Percentiles rank a stretch among this genome's conserved stretches.
Conservation (phyloP, 2,888 invertebrate species). For the Drosophila rubida region DNA sequence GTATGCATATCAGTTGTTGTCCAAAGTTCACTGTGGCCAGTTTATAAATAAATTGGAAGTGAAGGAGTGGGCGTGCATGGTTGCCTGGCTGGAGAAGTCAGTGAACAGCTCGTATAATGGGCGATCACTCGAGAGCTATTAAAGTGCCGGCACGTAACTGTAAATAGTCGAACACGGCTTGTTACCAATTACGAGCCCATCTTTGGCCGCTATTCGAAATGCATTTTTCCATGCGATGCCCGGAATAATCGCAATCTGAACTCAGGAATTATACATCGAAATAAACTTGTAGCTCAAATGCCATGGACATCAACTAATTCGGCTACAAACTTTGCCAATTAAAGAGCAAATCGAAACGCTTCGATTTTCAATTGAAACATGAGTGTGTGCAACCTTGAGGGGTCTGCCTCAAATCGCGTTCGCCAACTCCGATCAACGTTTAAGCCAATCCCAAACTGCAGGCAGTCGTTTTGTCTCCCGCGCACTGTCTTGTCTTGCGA, state of each 20-base stretch:
- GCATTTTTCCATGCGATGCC: too few species aligned
- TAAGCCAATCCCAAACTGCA: neutral
- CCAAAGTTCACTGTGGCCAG: constrained; percentile 47
- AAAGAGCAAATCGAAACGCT: too few species aligned
- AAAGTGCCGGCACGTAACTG: constrained; percentile 17
- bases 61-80: constrained; percentile 41
- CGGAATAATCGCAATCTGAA: too few species aligned
- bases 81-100: constrained; percentile 22
- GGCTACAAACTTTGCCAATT: too few species aligned
- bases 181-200: neutral
- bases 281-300: too few species aligned
- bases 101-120: constrained; percentile 24
- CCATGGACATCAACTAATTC: too few species aligned
- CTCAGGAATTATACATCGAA: too few species aligned
- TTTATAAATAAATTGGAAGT: constrained; percentile 54
- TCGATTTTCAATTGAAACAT: too few species aligned
- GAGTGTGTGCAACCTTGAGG: too few species aligned
- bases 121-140: constrained; percentile 28
- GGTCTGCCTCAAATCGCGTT: neutral
- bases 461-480: neutral
- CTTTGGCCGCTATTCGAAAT: neutral
- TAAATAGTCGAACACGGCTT: constrained; percentile 1
- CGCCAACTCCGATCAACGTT: neutral
- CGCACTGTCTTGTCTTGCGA: constrained; percentile 18
- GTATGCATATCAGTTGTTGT: constrained; percentile 53